Conservation (phyloP, 2,113 vertebrate genomes). For the Dasyornis broadbenti region DNA sequence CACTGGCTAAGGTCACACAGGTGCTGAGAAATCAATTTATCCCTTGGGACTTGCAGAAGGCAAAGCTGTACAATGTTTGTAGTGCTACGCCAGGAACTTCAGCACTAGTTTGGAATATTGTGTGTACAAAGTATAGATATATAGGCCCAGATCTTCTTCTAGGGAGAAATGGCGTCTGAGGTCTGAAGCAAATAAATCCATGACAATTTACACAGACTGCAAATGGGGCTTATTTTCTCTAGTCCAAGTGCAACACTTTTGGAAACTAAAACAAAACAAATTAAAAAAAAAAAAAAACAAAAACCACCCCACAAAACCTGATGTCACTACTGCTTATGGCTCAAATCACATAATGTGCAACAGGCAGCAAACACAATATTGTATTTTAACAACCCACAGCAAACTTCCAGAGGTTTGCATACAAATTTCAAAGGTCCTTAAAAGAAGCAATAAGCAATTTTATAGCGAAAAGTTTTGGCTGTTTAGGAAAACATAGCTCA, state of each 20-base stretch:
- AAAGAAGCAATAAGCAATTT: not conserved
- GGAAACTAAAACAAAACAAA: not conserved
- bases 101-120: not conserved
- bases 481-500: not conserved
- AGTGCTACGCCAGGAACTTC: not conserved
- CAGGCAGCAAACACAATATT: not conserved
- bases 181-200: not conserved
- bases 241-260: not conserved
- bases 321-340: not conserved
- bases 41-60: not conserved
- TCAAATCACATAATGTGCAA: not conserved
- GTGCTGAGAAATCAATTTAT: slow-evolving; percentile 35
- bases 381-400: not conserved
- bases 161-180: not conserved
- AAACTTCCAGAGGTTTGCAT: not conserved
- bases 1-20: not conserved
- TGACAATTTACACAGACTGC: not conserved
- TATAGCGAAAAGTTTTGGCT: not conserved
- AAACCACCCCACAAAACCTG: not conserved
- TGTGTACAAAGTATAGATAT: not conserved
- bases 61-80: not conserved
- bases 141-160: not conserved
- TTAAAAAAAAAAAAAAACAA: rapidly evolving
- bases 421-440: not conserved
- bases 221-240: not conserved